These are phyloP conservation scores for Tyrophagus putrescentiae DNA, from an alignment of 1,140 invertebrate species.

Conservation along the genomic window DNA sequence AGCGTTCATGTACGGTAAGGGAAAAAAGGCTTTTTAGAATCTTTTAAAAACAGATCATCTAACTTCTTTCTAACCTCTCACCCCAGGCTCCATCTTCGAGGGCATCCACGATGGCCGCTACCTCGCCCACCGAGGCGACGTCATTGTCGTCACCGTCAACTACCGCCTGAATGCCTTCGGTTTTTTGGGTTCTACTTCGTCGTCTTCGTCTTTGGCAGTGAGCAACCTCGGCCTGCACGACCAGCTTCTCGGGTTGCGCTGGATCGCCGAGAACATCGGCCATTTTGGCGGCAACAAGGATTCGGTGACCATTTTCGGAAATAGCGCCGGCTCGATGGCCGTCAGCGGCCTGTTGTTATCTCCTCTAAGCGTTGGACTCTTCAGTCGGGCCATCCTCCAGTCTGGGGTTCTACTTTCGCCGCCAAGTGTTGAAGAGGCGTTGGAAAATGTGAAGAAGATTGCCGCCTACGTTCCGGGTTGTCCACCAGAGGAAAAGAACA, in stretches of 20 bases:
- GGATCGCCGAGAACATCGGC: not conserved
- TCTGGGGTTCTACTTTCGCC: slow-evolving; percentile 14
- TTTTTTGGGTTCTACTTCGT: no score
- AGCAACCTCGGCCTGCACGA: not conserved
- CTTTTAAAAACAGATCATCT: no score
- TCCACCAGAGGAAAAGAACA: no score
- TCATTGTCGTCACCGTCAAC: no score
- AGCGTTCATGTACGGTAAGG: no score
- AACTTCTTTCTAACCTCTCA: no score
- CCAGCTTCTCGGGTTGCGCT: not conserved
- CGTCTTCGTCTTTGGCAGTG: not conserved
- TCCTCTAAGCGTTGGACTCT: slow-evolving; percentile 35
- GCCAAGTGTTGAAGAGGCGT: no score
- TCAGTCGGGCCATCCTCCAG: slow-evolving; percentile 24
- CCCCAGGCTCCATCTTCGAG: no score
- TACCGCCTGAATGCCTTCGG: no score
- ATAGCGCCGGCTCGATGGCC: slow-evolving; percentile 41
- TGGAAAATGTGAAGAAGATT: no score
- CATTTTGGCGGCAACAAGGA: slow-evolving; percentile 28
- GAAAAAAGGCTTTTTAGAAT: no score
- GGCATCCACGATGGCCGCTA: not conserved
- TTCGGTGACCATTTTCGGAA: slow-evolving; percentile 42
- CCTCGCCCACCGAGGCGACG: not conserved
- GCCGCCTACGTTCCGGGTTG: no score
- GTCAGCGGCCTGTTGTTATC: slow-evolving; percentile 44